A percentile compares a stretch with the other conserved stretches of the same genome.
These are phyloP conservation scores for Sminthopsis crassicaudata DNA, from an alignment of 2,113 vertebrate species.

Conservation along the genomic window DNA sequence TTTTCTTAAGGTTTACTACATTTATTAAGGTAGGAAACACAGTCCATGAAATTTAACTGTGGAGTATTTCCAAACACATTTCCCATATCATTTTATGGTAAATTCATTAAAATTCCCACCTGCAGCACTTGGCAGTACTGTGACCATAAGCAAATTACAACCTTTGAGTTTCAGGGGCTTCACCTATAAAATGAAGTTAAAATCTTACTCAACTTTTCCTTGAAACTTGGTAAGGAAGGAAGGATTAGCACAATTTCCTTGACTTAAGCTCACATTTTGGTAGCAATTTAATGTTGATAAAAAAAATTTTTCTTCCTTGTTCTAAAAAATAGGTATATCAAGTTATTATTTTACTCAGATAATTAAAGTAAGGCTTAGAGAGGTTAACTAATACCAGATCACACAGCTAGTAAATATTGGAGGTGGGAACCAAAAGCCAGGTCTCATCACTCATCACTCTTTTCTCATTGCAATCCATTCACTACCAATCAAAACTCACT, in stretches of 20 bases:
- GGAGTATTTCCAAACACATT: constrained; percentile 39
- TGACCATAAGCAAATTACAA: neutral
- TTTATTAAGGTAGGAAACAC: neutral
- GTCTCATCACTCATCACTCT: neutral
- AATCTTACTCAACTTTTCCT: constrained; percentile 20
- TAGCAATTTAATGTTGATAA: neutral
- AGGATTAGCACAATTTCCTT: constrained; percentile 1
- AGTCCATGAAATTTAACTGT: neutral
- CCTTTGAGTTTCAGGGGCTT: neutral
- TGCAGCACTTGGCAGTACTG: neutral
- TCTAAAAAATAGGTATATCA: neutral
- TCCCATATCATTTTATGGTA: constrained; percentile 21
- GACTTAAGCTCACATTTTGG: neutral
- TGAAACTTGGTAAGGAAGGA: constrained; percentile 48
- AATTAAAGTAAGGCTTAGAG: neutral
- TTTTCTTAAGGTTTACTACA: neutral
- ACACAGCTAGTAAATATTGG: neutral
- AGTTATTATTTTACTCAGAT: neutral
- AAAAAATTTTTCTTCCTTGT: neutral
- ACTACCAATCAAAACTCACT: neutral
- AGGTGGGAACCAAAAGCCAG: neutral
- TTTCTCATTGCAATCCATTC: neutral
- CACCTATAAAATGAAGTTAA: neutral
- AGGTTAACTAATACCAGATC: neutral
- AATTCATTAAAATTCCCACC: neutral